Conservation (phyloP, 1,140 invertebrate species). For the Parasteatoda tepidariorum region DNA sequence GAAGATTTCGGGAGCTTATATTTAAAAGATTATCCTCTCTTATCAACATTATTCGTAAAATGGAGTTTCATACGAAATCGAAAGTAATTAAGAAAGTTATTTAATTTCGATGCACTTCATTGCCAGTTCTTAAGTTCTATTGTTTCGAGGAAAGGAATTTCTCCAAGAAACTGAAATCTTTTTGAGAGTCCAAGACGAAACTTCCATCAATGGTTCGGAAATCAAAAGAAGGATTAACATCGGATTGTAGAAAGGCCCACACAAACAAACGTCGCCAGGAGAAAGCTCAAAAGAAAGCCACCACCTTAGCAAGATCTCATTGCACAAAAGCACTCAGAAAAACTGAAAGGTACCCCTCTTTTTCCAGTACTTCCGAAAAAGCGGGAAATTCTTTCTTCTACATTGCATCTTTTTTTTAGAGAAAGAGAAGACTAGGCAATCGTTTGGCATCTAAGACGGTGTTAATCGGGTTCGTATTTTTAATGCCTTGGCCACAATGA, state of each 20-base stretch:
- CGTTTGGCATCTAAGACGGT: slow-evolving; percentile 32
- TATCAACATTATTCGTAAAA: too few species aligned
- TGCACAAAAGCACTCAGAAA: slow-evolving; percentile 22
- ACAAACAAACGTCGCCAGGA: slow-evolving; percentile 21
- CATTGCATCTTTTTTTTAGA: background rate
- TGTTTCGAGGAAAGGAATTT: background rate
- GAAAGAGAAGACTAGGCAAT: background rate
- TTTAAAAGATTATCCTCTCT: too few species aligned
- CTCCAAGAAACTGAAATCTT: slow-evolving; percentile 6
- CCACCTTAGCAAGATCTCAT: slow-evolving; percentile 2
- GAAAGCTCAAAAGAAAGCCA: background rate
- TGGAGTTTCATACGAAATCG: too few species aligned
- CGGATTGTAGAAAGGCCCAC: background rate
- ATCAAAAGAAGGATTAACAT: slow-evolving; percentile 33
- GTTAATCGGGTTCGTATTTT: slow-evolving; percentile 44
- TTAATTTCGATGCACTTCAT: background rate
- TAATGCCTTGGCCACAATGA: slow-evolving; percentile 36
- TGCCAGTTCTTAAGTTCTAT: background rate
- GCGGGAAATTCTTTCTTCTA: background rate
- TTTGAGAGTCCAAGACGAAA: background rate
- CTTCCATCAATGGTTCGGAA: background rate
- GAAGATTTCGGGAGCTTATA: too few species aligned
- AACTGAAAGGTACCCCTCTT: slow-evolving; percentile 10
- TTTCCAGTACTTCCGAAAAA: slow-evolving; percentile 13
- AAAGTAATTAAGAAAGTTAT: slow-evolving; percentile 18